Base-by-base conservation (phyloP, 2,888 invertebrate genomes). In the Willowsia nigromaculata region DNA sequence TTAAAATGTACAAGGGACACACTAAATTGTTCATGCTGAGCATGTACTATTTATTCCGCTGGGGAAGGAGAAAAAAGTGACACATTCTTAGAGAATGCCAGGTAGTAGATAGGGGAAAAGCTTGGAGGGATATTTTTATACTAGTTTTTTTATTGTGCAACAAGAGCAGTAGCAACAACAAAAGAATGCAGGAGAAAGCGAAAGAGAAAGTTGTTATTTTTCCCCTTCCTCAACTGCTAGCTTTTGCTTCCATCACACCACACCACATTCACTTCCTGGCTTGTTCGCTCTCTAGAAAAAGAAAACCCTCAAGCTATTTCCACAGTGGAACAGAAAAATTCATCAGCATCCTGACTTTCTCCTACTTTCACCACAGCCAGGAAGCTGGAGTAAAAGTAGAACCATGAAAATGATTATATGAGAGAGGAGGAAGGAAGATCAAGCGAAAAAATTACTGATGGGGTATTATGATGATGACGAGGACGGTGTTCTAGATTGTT, bases 391-490 rank as follows among this genome's bases (percentile, higher is more conserved):
- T 30, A 30, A 78, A 50, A 47, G 53, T 27, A 53, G 18, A 53
- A 27, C 9, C 53, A 47, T 25, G 65, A 65, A 65, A 13, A 43
- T 84, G 84, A 84, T 84, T 71, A 84, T 59, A 84, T 82, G 56
- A 56, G 43, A 59, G 53, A 13, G 53, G n/a, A n/a, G n/a, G n/a
- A n/a, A n/a, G n/a, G n/a, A n/a, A n/a, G n/a, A n/a, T n/a, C n/a
- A n/a, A n/a, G n/a, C n/a, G n/a, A n/a, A n/a, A n/a, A n/a, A n/a
- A 84, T 13, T 84, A n/a, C 37, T 71, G 68, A 84, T 84, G 71
- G 53, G 50, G 59, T 68, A 50, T 53, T 84, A 84, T 71, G 71
- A 30, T 50, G 68, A 83, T 53, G 50, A 5, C 25, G 56, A 18
- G 18, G 37, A 6, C 9, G 37, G 5, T 37, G 13, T 13, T 43